Evolutionary conservation across 2,888 invertebrate species (phyloP).

Genomic region (Altica lythri): DNA sequence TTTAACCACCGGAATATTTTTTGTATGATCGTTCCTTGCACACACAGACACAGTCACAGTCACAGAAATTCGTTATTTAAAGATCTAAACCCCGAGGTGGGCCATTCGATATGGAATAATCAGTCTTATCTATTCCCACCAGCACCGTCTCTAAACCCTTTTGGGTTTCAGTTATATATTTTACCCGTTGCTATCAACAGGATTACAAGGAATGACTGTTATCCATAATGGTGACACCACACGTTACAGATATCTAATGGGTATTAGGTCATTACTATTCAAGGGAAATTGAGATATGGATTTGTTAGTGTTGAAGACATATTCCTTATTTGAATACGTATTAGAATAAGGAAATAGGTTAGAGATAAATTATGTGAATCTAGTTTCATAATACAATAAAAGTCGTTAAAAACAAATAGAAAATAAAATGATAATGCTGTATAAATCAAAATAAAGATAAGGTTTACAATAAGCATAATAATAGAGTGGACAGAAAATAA

Average conservation of each 20-base stretch:
- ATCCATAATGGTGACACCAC: slow-evolving; percentile 13
- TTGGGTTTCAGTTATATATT: slow-evolving; percentile 20
- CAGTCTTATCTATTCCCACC: slow-evolving; percentile 23
- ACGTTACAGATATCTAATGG: slow-evolving; percentile 15
- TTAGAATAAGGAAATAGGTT: no score
- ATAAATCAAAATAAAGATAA: no score
- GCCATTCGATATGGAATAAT: slow-evolving; percentile 15
- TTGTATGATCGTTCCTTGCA: no score
- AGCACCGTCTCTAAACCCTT: slow-evolving; percentile 24
- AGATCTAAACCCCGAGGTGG: slow-evolving; percentile 8
- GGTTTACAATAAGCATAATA: no score
- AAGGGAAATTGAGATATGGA: neutral
- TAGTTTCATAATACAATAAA: no score
- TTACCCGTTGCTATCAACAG: slow-evolving; percentile 20
- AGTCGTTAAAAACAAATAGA: no score
- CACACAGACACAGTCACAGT: no score
- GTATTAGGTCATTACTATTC: slow-evolving; percentile 9
- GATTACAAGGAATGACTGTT: slow-evolving; percentile 21
- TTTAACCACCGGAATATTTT: no score
- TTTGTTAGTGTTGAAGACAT: neutral
- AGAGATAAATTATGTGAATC: no score
- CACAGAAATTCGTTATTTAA: slow-evolving; percentile 7
- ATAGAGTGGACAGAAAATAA: no score
- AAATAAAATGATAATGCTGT: no score
- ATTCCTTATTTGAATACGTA: neutral